Base-by-base conservation (phyloP, 2,113 vertebrate species). In the Brienomyrus brachyistius region DNA sequence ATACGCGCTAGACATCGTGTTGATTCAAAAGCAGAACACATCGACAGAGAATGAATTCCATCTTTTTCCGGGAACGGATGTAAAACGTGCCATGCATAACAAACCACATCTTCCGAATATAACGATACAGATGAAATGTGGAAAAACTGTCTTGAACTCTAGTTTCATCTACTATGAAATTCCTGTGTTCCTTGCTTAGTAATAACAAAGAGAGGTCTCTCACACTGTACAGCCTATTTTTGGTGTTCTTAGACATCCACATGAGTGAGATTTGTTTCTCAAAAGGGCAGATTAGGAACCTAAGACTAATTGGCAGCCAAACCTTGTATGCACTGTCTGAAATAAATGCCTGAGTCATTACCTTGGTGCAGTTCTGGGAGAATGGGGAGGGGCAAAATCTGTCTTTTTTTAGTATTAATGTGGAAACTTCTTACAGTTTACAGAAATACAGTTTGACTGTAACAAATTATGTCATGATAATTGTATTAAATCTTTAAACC, bases 291-390 rank as follows among this genome's bases (percentile, higher is more conserved):
- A 84, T 84, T 84, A 45, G 45, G 45, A 84, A 23, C 23, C 43
- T 84, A 84, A 84, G 82, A 45, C 23, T 84, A 45, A 48, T n/a
- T 84, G 82, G 82, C 82, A 84, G 82, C 8, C 82, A 84, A 10
- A 47, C 45, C 45, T 48, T 47, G 19, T 84, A 48, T 48, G 82
- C 21, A 47, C 82, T 48, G 43, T 84, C 82, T 84, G 82, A 48
- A 47, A 84, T 84, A 84, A 84, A 84, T 45, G 82, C 45, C 17
- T 47, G 80, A 40, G 70, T 77, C 70, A 77, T 77, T 77, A 4
- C 70, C 35, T 80, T 80, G 74, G 35, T 40, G 74, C 43, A 15
- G 35, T 80, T 80, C 74, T 31, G 35, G 74, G 74, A 17, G 74
- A 80, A 70, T 70, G 31, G 35, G 35, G 74, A n/a, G 35, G 70